phyloP scores from a whole-genome alignment of 2,113 vertebrate genomes.

The Chelonoidis abingdonii region DNA sequence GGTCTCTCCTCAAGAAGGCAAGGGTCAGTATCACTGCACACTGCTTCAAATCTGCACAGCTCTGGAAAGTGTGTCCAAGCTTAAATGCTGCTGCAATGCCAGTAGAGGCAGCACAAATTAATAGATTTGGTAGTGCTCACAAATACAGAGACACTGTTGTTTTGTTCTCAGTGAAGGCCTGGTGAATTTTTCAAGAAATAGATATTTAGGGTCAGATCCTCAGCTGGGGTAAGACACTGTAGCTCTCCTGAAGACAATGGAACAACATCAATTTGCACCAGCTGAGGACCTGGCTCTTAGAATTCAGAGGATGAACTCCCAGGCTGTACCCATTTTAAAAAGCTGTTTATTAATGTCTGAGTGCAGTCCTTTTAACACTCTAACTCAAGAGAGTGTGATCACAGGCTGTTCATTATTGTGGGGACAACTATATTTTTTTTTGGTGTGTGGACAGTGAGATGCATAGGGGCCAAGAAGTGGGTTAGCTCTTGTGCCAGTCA shows the following conservation, averaged over 20 bases:
- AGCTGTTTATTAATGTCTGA: not conserved
- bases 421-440: not conserved
- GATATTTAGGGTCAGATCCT: not conserved
- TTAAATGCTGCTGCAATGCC: not conserved
- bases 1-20: not conserved
- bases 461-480: not conserved
- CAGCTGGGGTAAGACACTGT: not conserved
- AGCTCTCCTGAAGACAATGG: not conserved
- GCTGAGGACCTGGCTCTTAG: not conserved
- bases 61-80: not conserved
- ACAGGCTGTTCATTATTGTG: slow-evolving; percentile 48
- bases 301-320: not conserved
- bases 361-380: not conserved
- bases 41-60: not conserved
- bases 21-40: not conserved
- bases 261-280: not conserved
- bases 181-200: not conserved
- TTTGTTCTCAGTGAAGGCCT: not conserved
- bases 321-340: not conserved
- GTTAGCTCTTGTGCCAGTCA: not conserved
- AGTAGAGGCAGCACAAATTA: not conserved
- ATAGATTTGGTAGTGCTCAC: not conserved
- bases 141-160: not conserved
- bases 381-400: not conserved
- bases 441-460: not conserved